Evolutionary conservation across 2,888 invertebrate species (phyloP), one percentile per base, ranked within the genome.

Genomic region (Seira ritae): DNA sequence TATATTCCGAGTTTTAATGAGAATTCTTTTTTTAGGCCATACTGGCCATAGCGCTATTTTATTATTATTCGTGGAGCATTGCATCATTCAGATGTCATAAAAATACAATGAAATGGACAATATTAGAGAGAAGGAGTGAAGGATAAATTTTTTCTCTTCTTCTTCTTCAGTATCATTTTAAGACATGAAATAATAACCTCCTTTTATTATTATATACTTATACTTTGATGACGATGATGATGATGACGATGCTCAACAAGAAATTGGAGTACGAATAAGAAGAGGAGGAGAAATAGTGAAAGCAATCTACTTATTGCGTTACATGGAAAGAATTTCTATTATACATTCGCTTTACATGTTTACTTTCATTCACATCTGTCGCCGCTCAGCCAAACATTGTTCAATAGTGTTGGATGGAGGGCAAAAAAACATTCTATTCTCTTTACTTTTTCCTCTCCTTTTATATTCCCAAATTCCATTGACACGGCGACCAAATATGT

Each of bases 1-100:
- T n/a, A n/a, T n/a, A n/a, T n/a, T n/a, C n/a, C n/a, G n/a, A n/a
- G 12, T 68, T 31, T 4, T 80, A 80, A 80, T 81, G 81, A 69
- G 81, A 66, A 75, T 81, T 75, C 77, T 77, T 80, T 80, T 31
- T 72, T 80, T 65, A 73, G 60, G 71, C 72, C 80, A n/a, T n/a
- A n/a, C n/a, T n/a, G n/a, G 72, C 65, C 62, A 42, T 73, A 67
- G 68, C 69, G 80, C 69, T 74, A 65, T 80, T 80, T 74, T 76
- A 81, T 76, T 81, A 66, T 65, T 81, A 76, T 81, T 76, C 66
- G 66, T 60, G 55, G 37, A 66, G 60, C 66, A 76, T 37, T 71
- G 81, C 71, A 76, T 71, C 82, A 72, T 76, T 68, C 71, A 76
- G 67, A 77, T 72, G 67, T 71, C 72, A 76, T 76, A 76, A 76